phyloP scores from a whole-genome alignment of 1,140 invertebrate species.

The Brevipalpus yothersi region DNA sequence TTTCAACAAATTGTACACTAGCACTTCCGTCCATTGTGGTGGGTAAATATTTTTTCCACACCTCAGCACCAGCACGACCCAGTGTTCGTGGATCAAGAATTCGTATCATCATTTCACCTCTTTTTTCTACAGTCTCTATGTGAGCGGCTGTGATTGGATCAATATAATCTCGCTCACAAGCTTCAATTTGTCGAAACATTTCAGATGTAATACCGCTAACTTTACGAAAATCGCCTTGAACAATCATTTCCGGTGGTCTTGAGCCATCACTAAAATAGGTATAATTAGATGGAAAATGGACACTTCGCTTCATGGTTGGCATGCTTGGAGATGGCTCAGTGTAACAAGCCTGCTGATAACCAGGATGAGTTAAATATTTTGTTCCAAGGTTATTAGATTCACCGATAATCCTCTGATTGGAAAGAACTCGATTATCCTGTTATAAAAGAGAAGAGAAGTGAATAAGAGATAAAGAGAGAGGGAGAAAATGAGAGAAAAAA shows the following conservation, averaged over 20 bases:
- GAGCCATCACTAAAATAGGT: background rate
- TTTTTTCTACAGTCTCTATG: constrained; percentile 61
- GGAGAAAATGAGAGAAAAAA: background rate
- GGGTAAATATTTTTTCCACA: constrained; percentile 8
- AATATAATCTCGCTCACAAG: constrained; percentile 79
- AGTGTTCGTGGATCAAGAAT: constrained; percentile 51
- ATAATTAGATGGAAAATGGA: constrained; percentile 3
- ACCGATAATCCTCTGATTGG: constrained; percentile 2
- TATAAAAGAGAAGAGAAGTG: no score
- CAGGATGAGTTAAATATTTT: background rate
- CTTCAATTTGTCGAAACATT: constrained; percentile 85
- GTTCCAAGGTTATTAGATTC: constrained; percentile 2
- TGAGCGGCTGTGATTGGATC: constrained; percentile 55
- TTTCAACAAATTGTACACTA: constrained; percentile 80
- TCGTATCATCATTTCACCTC: constrained; percentile 79
- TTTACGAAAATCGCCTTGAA: constrained; percentile 78
- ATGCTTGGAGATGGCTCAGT: background rate
- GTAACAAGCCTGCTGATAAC: constrained; percentile 3
- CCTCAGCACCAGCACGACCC: constrained; percentile 50
- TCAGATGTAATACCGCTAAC: constrained; percentile 79
- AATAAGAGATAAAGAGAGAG: no score
- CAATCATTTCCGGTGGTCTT: constrained; percentile 50
- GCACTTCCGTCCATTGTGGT: constrained; percentile 9
- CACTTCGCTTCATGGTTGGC: background rate
- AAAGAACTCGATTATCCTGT: background rate